Evolutionary conservation across 1,140 invertebrate species (phyloP), one percentile per base, ranked within the genome.

Genomic region (Chrysomallon squamiferum): DNA sequence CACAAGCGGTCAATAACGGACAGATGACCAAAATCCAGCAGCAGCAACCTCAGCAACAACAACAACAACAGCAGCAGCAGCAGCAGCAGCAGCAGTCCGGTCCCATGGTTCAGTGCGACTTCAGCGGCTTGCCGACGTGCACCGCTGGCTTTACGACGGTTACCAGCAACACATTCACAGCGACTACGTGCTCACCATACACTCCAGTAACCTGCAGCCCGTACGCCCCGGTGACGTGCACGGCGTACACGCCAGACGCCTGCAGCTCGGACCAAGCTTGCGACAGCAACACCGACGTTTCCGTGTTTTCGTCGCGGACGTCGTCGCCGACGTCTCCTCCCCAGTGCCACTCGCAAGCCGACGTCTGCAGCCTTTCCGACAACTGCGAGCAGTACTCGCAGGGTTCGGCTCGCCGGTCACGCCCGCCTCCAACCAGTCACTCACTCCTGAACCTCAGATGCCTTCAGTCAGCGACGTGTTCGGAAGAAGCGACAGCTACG

Each of bases 381-480:
- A 66, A 69, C 32, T 68, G 65, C 35, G 78, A 79, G 35, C 64
- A 65, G n/a, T 79, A 78, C 64, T 78, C 80, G 0, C 73, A 76
- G n/a, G 74, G 74, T 81, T 79, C 65, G 67, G 68, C 2, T 77
- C 75, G 11, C 81, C 79, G 2, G 49, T 75, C n/a, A 77, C 71
- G 25, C 68, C 72, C 13, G 72, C 71, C 52, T 82, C 80, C 25
- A 66, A 60, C n/a, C 74, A 79, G 30, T 78, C 78, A 20, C 35
- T 38, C 35, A 79, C 74, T 27, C 79, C 79, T 3, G 79, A 81
- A 62, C 73, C 77, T 3, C 75, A 76, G 41, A 73, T 77, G 33
- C 50, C 67, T 13, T 38, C 64, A 11, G 65, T 68, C 18, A 65
- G 56, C 59, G 68, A 69, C 29, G 62, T 68, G 30, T 43, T 70